phyloP scores from a whole-genome alignment of 2,797 vertebrate genomes.

The Mormyrus proboscirostris region DNA sequence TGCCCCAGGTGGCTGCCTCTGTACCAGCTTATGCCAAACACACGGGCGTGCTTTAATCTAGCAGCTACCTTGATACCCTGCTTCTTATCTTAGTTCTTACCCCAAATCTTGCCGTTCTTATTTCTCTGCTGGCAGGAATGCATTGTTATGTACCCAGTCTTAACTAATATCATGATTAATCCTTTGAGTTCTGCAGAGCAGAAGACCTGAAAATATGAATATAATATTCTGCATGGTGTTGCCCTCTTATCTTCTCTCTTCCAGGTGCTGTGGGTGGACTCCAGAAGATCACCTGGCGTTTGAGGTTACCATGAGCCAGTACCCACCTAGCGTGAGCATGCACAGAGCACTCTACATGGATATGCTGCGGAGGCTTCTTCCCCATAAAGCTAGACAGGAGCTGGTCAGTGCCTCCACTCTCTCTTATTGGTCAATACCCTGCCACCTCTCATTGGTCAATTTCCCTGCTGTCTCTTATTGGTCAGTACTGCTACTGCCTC shows the following conservation, averaged over 20 bases:
- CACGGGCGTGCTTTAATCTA: constrained; percentile 23
- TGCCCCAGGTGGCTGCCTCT: constrained; percentile 10
- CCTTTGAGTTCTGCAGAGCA: not conserved
- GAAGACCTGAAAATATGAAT: not conserved
- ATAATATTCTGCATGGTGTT: not conserved
- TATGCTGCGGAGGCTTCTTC: constrained; percentile 75
- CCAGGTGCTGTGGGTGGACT: constrained; percentile 70
- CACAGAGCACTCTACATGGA: constrained; percentile 73
- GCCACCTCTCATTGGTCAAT: not conserved
- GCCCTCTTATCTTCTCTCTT: constrained; percentile 15
- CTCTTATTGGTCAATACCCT: not conserved
- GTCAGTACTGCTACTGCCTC: not conserved
- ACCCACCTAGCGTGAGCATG: constrained; percentile 62
- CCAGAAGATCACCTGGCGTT: constrained; percentile 73
- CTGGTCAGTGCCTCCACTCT: constrained; percentile 4
- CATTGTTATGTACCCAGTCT: not conserved
- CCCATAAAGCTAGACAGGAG: constrained; percentile 66
- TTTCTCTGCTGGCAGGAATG: not conserved
- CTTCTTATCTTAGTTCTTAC: not conserved
- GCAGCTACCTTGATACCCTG: constrained; percentile 18
- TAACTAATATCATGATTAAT: not conserved
- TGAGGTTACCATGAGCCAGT: constrained; percentile 65
- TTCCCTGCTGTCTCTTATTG: not conserved
- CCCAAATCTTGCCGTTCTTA: not conserved
- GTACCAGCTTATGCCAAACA: constrained; percentile 5